Evolutionary conservation across 2,797 vertebrate genomes (phyloP), one percentile per base, ranked within the genome.

Genomic region (Chiroxiphia lanceolata): DNA sequence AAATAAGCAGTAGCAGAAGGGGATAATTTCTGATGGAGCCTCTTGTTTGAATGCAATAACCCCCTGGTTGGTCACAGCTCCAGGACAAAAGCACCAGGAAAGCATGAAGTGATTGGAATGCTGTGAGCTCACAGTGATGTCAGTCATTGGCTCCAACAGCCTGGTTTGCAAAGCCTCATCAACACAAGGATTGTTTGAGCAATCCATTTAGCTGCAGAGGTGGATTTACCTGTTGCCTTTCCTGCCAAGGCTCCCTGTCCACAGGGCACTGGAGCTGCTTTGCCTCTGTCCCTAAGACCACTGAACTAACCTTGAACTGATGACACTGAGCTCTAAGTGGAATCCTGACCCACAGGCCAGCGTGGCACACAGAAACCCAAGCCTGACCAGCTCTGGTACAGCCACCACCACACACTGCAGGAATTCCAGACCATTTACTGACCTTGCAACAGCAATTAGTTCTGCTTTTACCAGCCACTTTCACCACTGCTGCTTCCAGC

Each of bases 201-300:
- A 95, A 95, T 87, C 87, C 75, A 45, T 87, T 94, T 89, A 96
- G 94, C 89, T 90, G 76, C 82, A 57, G 83, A 95, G 87, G 91
- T 84, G 87, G 87, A 87, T 87, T 95, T 87, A 94, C n/a, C 70
- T 40, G 70, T 16, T 83, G 69, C 50, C 61, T 54, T 48, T 63
- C 54, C 48, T 76, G 29, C 50, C 76, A 42, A 0, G 51, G 29
- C 51, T 53, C 51, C 51, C 54, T n/a, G 54, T 15, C 9, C 56
- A 31, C 59, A 50, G 56, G 59, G 36, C 34, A 27, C 15, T 38
- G 59, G 33, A 45, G 45, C 64, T 48, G 65, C 60, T 31, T 10
- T 42, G 63, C 42, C 19, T 15, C 33, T n/a, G 54, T 40, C 16
- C 5, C 1, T 3, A 2, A 38, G 45, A 5, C 8, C 40, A 22